Evolutionary conservation across 1,140 invertebrate genomes (phyloP).

Genomic region (Batillaria attramentaria): DNA sequence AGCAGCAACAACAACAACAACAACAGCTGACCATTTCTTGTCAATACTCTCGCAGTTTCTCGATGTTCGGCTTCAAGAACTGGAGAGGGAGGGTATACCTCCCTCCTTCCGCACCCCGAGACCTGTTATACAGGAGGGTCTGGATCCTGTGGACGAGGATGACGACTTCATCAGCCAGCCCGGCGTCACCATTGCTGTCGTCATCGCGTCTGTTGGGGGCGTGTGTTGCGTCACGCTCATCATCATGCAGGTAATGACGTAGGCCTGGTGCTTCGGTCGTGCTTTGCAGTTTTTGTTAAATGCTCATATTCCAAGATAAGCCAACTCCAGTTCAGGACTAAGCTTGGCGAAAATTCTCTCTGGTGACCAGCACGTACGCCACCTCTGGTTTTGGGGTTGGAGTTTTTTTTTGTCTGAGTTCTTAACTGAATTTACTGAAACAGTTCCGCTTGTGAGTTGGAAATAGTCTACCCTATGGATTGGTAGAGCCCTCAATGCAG

Average conservation of each 20-base stretch:
- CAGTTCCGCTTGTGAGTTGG: too few relatives aligned
- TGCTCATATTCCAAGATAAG: too few relatives aligned
- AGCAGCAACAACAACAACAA: too few relatives aligned
- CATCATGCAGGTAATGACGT: slow-evolving; percentile 58
- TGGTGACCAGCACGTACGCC: too few relatives aligned
- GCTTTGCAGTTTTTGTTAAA: neutral
- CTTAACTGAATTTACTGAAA: too few relatives aligned
- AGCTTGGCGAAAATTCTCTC: too few relatives aligned
- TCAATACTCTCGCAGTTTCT: slow-evolving; percentile 27
- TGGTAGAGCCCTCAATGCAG: too few relatives aligned
- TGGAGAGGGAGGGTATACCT: slow-evolving; percentile 3
- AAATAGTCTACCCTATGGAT: too few relatives aligned
- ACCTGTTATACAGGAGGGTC: too few relatives aligned
- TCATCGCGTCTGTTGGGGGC: slow-evolving; percentile 61
- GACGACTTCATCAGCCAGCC: slow-evolving; percentile 16
- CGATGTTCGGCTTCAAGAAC: slow-evolving; percentile 28
- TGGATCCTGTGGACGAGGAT: slow-evolving; percentile 16
- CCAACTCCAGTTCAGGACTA: too few relatives aligned
- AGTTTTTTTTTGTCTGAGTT: too few relatives aligned
- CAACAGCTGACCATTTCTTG: neutral
- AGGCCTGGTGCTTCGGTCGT: neutral
- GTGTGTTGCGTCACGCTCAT: slow-evolving; percentile 60
- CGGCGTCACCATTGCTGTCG: slow-evolving; percentile 62
- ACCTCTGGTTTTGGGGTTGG: too few relatives aligned
- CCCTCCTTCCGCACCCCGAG: slow-evolving; percentile 26